Conservation (phyloP, 2,888 invertebrate genomes). For the Rotaria socialis region DNA sequence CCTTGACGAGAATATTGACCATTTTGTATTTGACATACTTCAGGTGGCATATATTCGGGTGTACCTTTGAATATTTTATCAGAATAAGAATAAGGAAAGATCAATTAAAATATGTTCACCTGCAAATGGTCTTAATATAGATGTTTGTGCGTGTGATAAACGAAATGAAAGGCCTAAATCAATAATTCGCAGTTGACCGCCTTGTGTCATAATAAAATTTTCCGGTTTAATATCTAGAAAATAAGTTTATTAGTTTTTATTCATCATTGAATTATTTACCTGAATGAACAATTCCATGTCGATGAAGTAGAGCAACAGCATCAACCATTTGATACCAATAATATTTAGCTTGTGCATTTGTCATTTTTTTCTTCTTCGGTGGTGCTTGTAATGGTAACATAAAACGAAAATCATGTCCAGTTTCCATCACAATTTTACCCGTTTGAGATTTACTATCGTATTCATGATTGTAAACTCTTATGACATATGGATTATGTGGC, state of each 20-base stretch:
- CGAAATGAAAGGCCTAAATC: conserved; percentile 35
- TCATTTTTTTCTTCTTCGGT: not conserved
- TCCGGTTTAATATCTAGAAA: conserved; percentile 33
- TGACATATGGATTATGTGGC: not conserved
- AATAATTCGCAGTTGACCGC: conserved; percentile 7
- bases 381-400: conserved; percentile 17
- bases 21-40: conserved; percentile 35
- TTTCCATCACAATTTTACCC: conserved; percentile 37
- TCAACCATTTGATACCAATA: conserved; percentile 39
- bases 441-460: not conserved
- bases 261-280: not conserved
- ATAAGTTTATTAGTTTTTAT: no score
- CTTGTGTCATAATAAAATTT: conserved; percentile 25
- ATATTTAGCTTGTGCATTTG: not conserved
- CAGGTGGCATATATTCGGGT: conserved; percentile 38
- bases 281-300: conserved; percentile 32
- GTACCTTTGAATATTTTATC: not conserved
- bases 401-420: conserved; percentile 30
- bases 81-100: not conserved
- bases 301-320: conserved; percentile 17
- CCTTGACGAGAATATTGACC: conserved; percentile 14
- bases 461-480: conserved; percentile 16
- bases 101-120: not conserved
- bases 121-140: conserved; percentile 23
- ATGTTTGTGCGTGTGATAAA: not conserved